phyloP scores from a whole-genome alignment of 2,797 vertebrate species.

The Oceanodroma leucorhoa region DNA sequence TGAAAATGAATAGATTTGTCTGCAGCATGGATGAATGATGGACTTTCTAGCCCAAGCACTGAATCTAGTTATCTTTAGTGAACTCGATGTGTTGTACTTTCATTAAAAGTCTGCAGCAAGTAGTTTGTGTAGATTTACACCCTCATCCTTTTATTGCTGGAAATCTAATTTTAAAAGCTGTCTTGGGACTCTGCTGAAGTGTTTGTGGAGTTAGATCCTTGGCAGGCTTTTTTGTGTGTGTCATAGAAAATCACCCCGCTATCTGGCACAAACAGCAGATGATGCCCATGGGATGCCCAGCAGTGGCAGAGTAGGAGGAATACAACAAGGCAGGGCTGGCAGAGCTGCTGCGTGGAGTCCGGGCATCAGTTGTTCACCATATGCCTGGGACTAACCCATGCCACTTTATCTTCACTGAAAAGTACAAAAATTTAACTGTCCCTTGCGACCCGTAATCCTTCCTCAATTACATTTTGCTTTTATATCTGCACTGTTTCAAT shows the following conservation, averaged over 20 bases:
- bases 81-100: not conserved
- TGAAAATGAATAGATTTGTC: slow-evolving; percentile 52
- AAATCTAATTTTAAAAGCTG: slow-evolving; percentile 30
- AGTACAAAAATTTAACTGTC: not conserved
- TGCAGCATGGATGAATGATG: slow-evolving; percentile 43
- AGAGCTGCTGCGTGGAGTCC: not conserved
- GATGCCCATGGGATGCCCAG: not conserved
- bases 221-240: not conserved
- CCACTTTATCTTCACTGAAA: not conserved
- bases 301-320: not conserved
- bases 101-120: not conserved
- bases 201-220: slow-evolving; percentile 4
- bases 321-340: not conserved
- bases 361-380: not conserved
- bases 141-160: not conserved
- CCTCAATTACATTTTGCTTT: not conserved
- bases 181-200: not conserved
- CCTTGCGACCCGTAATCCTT: not conserved
- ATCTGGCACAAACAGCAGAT: not conserved
- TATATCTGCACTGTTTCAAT: not conserved
- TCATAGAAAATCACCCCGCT: not conserved
- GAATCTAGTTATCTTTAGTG: not conserved
- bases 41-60: not conserved
- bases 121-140: slow-evolving; percentile 2
- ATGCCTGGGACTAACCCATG: not conserved